These are phyloP conservation scores for Melanocharis versteri DNA, from an alignment of 2,113 vertebrate genomes.

Conservation along the genomic window DNA sequence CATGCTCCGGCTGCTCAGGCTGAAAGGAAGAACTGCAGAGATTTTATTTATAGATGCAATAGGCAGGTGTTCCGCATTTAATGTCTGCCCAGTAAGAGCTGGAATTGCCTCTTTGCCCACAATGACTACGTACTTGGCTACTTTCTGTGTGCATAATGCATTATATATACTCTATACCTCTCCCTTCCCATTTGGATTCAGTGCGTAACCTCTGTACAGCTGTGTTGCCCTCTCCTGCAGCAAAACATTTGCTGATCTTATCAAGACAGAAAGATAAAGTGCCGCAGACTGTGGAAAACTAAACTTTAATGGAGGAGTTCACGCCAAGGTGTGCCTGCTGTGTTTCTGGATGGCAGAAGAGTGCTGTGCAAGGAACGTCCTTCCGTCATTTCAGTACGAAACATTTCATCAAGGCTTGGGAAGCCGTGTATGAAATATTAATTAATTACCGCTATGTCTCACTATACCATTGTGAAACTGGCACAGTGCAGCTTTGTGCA, in stretches of 20 bases:
- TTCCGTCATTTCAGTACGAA: neutral
- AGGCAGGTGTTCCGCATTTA: conserved; percentile 20
- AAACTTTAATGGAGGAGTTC: neutral
- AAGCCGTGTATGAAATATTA: conserved; percentile 12
- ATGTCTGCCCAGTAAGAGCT: conserved; percentile 5
- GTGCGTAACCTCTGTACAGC: neutral
- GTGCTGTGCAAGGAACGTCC: neutral
- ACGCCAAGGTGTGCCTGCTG: neutral
- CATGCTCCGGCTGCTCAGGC: conserved; percentile 4
- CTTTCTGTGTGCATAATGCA: neutral
- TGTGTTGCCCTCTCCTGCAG: neutral
- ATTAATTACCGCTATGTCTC: neutral
- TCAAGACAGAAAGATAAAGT: neutral
- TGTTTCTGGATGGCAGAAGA: neutral
- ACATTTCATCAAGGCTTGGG: neutral
- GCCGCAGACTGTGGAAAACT: neutral
- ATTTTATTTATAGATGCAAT: conserved; percentile 54
- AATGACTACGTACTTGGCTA: conserved; percentile 33
- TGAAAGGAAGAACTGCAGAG: conserved; percentile 7
- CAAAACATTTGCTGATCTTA: neutral
- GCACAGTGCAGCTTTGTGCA: neutral
- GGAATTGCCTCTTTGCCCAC: conserved; percentile 21
- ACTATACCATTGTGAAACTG: neutral
- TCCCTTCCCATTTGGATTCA: neutral
- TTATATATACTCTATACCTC: neutral